A percentile compares a stretch with the other conserved stretches of the same genome.
Conservation (phyloP, 1,140 invertebrate species). For the Ceratitis capitata region DNA sequence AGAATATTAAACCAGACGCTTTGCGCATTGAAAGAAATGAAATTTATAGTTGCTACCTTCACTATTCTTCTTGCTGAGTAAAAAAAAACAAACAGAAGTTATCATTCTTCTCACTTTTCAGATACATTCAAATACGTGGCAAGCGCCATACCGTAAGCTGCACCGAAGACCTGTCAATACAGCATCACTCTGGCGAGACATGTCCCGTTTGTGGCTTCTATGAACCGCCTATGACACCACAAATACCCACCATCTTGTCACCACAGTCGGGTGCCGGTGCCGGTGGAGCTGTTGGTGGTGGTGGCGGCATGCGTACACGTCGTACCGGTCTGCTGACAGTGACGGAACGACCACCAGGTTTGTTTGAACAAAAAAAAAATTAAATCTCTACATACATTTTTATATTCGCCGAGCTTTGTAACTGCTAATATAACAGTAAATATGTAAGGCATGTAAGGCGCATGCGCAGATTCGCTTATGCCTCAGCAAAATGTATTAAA, state of each 20-base stretch:
- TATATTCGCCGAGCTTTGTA: neutral
- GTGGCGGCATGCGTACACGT: slow-evolving; percentile 72
- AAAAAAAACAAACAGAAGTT: too few species aligned
- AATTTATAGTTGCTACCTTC: too few species aligned
- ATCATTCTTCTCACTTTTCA: too few species aligned
- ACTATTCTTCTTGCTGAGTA: too few species aligned
- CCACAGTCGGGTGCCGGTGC: slow-evolving; percentile 65
- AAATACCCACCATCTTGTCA: slow-evolving; percentile 59
- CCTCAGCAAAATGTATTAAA: too few species aligned
- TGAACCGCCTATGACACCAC: slow-evolving; percentile 50
- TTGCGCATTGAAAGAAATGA: too few species aligned
- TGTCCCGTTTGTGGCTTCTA: slow-evolving; percentile 57
- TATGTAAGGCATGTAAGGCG: neutral
- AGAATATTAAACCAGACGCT: too few species aligned
- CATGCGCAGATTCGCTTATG: neutral
- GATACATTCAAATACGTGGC: slow-evolving; percentile 80
- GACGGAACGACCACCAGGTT: slow-evolving; percentile 87
- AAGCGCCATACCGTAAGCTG: slow-evolving; percentile 72
- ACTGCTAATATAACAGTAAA: neutral
- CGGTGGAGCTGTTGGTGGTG: slow-evolving; percentile 43
- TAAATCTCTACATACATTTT: neutral
- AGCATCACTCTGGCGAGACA: slow-evolving; percentile 65
- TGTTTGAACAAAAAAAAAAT: too few species aligned
- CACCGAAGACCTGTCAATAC: slow-evolving; percentile 61
- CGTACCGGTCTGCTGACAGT: slow-evolving; percentile 83